Percentiles rank a stretch among this genome's conserved stretches.
These are phyloP conservation scores for Deroptyus accipitrinus DNA, from an alignment of 2,113 vertebrate genomes.

Conservation along the genomic window DNA sequence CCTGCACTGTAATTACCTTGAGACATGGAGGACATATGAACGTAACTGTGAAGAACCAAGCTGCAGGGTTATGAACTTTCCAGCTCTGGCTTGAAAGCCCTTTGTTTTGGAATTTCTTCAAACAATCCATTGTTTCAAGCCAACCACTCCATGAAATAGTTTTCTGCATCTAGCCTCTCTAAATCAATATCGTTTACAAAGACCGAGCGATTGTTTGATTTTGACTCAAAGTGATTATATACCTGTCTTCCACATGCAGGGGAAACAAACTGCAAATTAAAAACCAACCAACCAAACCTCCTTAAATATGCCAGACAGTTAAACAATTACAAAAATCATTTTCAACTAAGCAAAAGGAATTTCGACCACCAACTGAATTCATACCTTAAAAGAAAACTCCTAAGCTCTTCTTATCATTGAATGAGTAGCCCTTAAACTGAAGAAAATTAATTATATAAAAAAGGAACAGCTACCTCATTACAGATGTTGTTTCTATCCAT, in stretches of 20 bases:
- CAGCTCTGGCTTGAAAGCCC: background rate
- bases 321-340: background rate
- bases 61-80: fast-evolving
- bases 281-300: background rate
- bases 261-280: background rate
- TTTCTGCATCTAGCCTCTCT: background rate
- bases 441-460: background rate
- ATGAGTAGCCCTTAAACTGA: background rate
- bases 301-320: background rate
- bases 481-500: background rate
- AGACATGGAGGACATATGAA: fast-evolving
- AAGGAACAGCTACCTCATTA: background rate
- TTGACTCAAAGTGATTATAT: background rate
- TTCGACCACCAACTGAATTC: background rate
- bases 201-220: background rate
- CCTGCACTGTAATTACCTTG: fast-evolving
- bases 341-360: background rate
- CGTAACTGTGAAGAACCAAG: fast-evolving
- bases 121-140: fast-evolving
- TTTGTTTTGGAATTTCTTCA: background rate
- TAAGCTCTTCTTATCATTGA: background rate
- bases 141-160: fast-evolving
- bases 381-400: background rate
- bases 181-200: fast-evolving
- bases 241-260: background rate